Evolutionary conservation across 2,797 vertebrate genomes (phyloP).

Genomic region (Telmatherina bonti): DNA sequence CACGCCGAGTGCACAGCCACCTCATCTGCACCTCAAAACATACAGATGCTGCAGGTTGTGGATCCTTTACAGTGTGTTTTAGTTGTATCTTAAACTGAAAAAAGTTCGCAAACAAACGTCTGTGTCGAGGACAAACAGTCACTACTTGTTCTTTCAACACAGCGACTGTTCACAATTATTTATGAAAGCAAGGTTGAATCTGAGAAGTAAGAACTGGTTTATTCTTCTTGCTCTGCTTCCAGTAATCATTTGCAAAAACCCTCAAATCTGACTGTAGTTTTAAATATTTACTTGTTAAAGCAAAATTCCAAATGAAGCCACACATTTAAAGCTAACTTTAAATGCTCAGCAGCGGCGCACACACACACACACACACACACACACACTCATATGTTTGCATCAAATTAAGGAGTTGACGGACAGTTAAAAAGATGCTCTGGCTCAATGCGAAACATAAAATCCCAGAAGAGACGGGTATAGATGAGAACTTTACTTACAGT

Average conservation of each 20-base stretch:
- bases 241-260: too few species aligned
- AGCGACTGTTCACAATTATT: not conserved
- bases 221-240: not conserved
- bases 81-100: not conserved
- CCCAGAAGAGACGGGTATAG: not conserved
- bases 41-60: not conserved
- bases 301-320: too few species aligned
- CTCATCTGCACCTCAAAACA: not conserved
- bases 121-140: too few species aligned
- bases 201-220: not conserved
- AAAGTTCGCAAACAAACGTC: too few species aligned
- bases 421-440: not conserved
- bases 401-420: not conserved
- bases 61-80: not conserved
- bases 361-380: not conserved
- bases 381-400: fast-evolving
- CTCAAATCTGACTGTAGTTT: too few species aligned
- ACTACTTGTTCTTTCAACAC: not conserved
- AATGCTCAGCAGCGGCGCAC: too few species aligned
- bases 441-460: not conserved
- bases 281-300: too few species aligned
- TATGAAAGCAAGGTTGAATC: not conserved
- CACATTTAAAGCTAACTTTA: too few species aligned
- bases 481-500: conserved; percentile 25
- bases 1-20: not conserved